These are phyloP conservation scores for Tapera naevia DNA, from an alignment of 2,797 vertebrate genomes.

Conservation along the genomic window DNA sequence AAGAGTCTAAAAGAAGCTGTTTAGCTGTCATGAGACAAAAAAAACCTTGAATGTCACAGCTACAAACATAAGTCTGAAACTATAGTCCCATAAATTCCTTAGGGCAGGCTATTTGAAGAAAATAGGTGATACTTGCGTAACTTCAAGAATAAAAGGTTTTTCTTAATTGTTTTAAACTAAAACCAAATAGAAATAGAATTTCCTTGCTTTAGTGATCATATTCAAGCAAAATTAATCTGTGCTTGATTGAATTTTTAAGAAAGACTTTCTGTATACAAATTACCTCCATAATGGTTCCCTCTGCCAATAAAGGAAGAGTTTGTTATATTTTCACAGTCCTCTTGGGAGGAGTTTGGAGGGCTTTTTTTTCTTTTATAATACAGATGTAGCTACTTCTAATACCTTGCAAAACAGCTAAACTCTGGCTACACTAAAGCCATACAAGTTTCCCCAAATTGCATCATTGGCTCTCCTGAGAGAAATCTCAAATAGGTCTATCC, in stretches of 20 bases:
- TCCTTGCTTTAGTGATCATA: neutral
- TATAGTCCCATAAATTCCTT: neutral
- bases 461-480: neutral
- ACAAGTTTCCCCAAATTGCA: neutral
- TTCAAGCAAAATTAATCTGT: neutral
- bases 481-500: neutral
- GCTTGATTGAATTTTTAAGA: neutral
- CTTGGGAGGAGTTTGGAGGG: neutral
- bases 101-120: neutral
- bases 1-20: neutral
- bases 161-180: neutral
- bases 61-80: neutral
- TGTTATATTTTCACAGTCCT: neutral
- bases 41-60: rapidly evolving
- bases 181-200: neutral
- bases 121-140: neutral
- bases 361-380: neutral
- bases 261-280: neutral
- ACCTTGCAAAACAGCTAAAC: neutral
- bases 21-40: neutral
- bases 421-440: neutral
- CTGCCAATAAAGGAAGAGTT: neutral
- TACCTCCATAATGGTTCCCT: neutral
- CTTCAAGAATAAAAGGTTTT: neutral
- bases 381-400: neutral